Evolutionary conservation across 2,888 invertebrate genomes (phyloP).

Genomic region (Omphaloscelis lunosa): DNA sequence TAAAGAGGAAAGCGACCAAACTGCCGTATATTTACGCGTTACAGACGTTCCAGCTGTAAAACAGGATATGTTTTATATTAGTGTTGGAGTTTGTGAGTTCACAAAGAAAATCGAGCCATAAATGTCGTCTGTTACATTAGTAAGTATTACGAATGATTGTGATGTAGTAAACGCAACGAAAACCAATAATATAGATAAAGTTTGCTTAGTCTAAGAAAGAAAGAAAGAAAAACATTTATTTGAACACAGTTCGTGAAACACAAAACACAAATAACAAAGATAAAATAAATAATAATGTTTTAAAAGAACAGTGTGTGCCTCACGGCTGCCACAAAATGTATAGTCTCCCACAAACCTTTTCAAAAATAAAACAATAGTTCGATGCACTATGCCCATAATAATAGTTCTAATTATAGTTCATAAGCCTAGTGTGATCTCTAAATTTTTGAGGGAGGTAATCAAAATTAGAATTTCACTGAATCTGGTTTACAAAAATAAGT

Average conservation of each 20-base stretch:
- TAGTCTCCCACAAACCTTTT: background rate
- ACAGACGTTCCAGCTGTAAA: slow-evolving; percentile 44
- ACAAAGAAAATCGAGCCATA: background rate
- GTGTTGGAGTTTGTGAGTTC: slow-evolving; percentile 8
- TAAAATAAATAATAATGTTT: no score
- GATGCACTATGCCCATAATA: background rate
- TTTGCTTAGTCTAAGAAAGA: no score
- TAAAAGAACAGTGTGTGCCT: no score
- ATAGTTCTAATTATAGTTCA: no score
- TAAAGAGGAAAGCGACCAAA: slow-evolving; percentile 47
- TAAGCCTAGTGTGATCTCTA: no score
- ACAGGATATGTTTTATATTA: slow-evolving; percentile 43
- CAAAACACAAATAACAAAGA: no score
- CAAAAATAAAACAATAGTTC: background rate
- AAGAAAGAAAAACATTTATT: no score
- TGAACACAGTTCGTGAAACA: no score
- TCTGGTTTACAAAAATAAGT: background rate
- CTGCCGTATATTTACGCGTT: slow-evolving; percentile 44
- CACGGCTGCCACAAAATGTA: no score
- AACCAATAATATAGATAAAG: background rate
- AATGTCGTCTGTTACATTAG: background rate
- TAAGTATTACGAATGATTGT: background rate
- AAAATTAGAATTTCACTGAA: background rate
- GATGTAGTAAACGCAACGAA: background rate
- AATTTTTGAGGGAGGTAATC: background rate